Percentiles rank a stretch among this genome's conserved stretches.
Conservation (phyloP, 1,140 invertebrate species). For the Aphaenogaster ashmeadi region DNA sequence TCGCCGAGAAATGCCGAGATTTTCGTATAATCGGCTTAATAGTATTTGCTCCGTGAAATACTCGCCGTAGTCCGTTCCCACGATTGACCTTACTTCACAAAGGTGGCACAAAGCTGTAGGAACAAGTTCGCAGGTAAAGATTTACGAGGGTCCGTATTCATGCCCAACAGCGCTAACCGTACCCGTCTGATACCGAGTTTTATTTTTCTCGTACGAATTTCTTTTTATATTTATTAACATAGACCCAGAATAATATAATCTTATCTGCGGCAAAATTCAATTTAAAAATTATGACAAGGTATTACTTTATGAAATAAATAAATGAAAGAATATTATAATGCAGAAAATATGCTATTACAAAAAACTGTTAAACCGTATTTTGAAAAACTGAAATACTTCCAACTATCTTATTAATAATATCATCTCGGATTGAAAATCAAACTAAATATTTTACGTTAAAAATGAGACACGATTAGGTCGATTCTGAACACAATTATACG, state of each 20-base stretch:
- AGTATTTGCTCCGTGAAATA: conserved; percentile 3
- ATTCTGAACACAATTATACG: background rate
- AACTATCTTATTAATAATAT: background rate
- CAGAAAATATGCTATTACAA: background rate
- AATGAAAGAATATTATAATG: background rate
- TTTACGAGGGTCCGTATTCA: conserved; percentile 38
- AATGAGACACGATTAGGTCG: background rate
- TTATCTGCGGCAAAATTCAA: background rate
- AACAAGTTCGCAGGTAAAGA: conserved; percentile 39
- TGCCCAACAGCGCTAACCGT: conserved; percentile 11
- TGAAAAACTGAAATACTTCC: background rate
- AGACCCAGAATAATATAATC: background rate
- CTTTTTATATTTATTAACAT: conserved; percentile 5
- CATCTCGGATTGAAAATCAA: background rate
- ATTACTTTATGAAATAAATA: background rate
- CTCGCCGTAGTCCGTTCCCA: conserved; percentile 30
- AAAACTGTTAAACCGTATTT: background rate
- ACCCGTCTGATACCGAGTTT: conserved; percentile 1
- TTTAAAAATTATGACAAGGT: background rate
- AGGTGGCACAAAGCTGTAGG: conserved; percentile 20
- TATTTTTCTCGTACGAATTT: background rate
- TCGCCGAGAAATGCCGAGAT: background rate
- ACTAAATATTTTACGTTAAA: background rate
- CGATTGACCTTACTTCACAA: conserved; percentile 34
- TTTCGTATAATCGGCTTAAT: conserved; percentile 34